Base-by-base conservation (phyloP, 2,888 invertebrate genomes). In the Coleophora flavipennella region DNA sequence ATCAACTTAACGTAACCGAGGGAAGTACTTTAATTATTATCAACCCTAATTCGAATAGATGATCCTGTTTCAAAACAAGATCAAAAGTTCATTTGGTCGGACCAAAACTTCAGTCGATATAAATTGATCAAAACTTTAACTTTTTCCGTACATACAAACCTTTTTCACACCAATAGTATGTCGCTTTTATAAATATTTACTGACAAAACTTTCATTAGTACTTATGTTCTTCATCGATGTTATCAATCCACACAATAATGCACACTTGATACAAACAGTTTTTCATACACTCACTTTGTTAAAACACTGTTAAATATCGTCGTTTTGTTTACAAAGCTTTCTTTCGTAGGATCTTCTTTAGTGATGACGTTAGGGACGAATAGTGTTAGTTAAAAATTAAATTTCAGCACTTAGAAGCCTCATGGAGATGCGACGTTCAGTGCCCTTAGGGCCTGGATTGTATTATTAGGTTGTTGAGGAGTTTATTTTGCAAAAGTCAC, bases 101-200 rank as follows among this genome's bases (percentile, higher is more conserved):
- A 83, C 83, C 83, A 81, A 80, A 78, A 81, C 75, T 71, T 84
- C 83, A 84, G 83, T 83, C 83, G 67, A 72, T 78, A 76, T 77
- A 42, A 75, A 79, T 75, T 64, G 76, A 74, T 80, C 73, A 76
- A 77, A 78, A 78, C 71, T 68, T 64, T 70, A 62, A 61, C 62
- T 53, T 57, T 53, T 43, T 56, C 64, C 50, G 52, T 55, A 51
- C 51, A 48, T 50, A 51, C 50, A 53, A 49, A 33, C 14, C 27
- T 36, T 31, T n/a, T 29, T 26, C 37, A 36, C 29, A 37, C 31
- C 20, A 4, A 20, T 6, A 20, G 6, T 4, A 20, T 20, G 20
- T 6, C 20, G 20, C 20, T 20, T 3, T 3, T 20, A 20, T 20
- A 20, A n/a, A n/a, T n/a, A n/a, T n/a, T n/a, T n/a, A n/a, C n/a